Evolutionary conservation across 2,888 invertebrate species (phyloP), one percentile per base, ranked within the genome.

Genomic region (Ariolimax columbianus): DNA sequence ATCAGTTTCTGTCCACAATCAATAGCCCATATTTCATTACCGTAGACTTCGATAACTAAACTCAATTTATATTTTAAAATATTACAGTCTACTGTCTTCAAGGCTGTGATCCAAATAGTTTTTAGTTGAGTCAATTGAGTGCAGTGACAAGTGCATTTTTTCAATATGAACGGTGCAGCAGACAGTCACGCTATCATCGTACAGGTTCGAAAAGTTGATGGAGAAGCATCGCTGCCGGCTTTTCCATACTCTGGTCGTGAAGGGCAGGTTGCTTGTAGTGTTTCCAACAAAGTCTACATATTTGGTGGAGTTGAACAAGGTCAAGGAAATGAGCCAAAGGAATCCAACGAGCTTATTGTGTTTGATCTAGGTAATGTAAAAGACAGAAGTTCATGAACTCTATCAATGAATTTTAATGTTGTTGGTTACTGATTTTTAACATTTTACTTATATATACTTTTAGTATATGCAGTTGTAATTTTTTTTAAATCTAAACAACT

Each of bases 291-390:
- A 68, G 86, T 93, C 68, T 94, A 90, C 81, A 85, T 93, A 11
- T 94, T 93, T 90, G 93, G 93, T 4, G 93, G 93, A 40, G 92
- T 94, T 9, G 88, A 91, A 9, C 91, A 92, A 55, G 88, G 84
- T 19, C 83, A 88, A 33, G 88, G 85, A 3, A 88, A 88, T 36
- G 91, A 92, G 78, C 85, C 90, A 30, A 47, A 88, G 36, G 93
- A 93, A 87, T 90, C 91, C 2, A 92, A 93, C 88, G 92, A 93
- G 33, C 87, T 93, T 4, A 86, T 92, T 4, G 83, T 89, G 19
- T 92, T 91, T 88, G 90, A 93, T 88, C 82, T 87, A 83, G 92
- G 93, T 93, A 87, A 19, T 26, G n/a, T n/a, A n/a, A n/a, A n/a
- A n/a, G n/a, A n/a, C n/a, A n/a, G n/a, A n/a, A n/a, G n/a, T n/a